A percentile compares a stretch with the other conserved stretches of the same genome.
These are phyloP conservation scores for Myioborus melanocephalus DNA, from an alignment of 2,797 vertebrate species.

Conservation along the genomic window DNA sequence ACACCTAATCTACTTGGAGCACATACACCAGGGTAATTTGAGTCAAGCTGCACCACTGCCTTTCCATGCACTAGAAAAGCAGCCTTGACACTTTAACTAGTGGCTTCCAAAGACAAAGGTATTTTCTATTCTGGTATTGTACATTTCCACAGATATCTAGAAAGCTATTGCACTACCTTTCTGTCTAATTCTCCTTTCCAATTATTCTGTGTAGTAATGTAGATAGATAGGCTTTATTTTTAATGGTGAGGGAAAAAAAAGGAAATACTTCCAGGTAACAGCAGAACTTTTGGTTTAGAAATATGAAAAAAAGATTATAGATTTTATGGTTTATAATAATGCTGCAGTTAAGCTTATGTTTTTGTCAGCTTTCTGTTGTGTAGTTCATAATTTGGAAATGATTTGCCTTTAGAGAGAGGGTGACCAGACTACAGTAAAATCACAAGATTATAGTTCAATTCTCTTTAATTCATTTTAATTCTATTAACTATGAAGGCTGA, in stretches of 20 bases:
- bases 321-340: not conserved
- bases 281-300: not conserved
- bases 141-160: not conserved
- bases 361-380: not conserved
- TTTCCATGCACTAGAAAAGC: not conserved
- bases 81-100: not conserved
- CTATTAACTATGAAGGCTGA: not conserved
- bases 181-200: not conserved
- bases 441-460: not conserved
- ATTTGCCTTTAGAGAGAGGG: not conserved
- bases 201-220: not conserved
- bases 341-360: not conserved
- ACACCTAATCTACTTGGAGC: not conserved
- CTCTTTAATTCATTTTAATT: not conserved
- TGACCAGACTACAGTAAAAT: not conserved
- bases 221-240: not conserved
- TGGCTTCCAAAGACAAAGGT: not conserved
- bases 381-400: not conserved
- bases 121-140: not conserved
- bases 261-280: not conserved
- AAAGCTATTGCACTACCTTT: not conserved
- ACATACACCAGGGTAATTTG: not conserved
- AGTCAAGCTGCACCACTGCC: not conserved
- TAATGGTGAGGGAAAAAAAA: not conserved
- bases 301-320: not conserved